Conservation (phyloP, 1,140 invertebrate species). For the Apis dorsata region DNA sequence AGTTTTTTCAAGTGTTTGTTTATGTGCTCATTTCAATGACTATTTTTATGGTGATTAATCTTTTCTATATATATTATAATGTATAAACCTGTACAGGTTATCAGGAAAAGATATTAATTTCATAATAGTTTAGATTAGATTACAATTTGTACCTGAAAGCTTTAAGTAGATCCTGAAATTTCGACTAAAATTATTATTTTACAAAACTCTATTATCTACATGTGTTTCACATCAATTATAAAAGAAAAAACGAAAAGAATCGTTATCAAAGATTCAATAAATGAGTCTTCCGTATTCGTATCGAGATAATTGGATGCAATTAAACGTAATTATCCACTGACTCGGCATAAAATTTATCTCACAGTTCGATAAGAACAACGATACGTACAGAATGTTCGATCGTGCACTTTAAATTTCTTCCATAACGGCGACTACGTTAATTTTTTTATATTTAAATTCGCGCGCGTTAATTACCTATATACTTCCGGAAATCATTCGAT, state of each 20-base stretch:
- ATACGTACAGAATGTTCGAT: constrained; percentile 32
- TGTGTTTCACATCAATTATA: background rate
- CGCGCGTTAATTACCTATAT: background rate
- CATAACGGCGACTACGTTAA: background rate
- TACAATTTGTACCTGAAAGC: background rate
- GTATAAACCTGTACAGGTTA: background rate
- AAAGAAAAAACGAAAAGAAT: constrained; percentile 17
- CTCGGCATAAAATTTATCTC: constrained; percentile 61
- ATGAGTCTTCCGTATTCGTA: constrained; percentile 37
- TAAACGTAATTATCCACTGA: constrained; percentile 65
- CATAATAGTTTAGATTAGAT: too few relatives aligned
- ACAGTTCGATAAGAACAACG: constrained; percentile 52
- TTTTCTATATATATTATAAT: background rate
- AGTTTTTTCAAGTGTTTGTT: background rate
- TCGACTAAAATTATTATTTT: background rate
- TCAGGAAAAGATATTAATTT: too few relatives aligned
- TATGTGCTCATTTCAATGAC: background rate
- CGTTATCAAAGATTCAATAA: constrained; percentile 41
- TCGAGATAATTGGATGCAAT: constrained; percentile 67
- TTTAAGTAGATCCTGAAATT: too few relatives aligned
- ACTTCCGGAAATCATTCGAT: background rate
- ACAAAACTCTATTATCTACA: background rate
- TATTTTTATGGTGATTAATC: background rate
- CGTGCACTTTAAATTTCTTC: background rate
- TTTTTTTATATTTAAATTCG: constrained; percentile 10